Evolutionary conservation across 37 sponge, comb jelly and placozoan genomes (phyloP).

Genomic region (Diacarnus erythraeanus): DNA sequence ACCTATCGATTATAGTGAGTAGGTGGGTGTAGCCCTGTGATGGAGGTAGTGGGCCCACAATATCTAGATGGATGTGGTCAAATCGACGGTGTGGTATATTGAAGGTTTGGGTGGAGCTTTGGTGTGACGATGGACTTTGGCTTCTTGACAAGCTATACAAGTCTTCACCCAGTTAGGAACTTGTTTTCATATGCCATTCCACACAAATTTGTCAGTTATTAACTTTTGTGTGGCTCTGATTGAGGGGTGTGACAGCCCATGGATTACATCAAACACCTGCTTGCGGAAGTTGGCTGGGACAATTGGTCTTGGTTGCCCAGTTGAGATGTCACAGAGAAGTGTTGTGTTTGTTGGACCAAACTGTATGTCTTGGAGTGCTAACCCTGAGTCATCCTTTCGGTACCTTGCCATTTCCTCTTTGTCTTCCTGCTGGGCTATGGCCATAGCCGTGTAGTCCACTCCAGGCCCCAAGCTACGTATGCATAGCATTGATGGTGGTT

Average conservation of each 20-base stretch:
- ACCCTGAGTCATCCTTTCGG: background rate
- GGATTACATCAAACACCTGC: conserved; percentile 25
- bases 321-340: conserved; percentile 34
- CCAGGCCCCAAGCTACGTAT: conserved; percentile 11
- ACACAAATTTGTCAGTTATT: conserved; percentile 17
- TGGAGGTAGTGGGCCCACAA: conserved; percentile 33
- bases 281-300: conserved; percentile 19
- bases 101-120: conserved; percentile 15
- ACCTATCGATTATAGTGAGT: conserved; percentile 40
- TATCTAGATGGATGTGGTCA: conserved; percentile 28
- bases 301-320: conserved; percentile 10
- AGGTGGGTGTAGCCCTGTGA: conserved; percentile 43
- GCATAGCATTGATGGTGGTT: background rate
- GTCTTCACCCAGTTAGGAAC: conserved; percentile 17
- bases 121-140: conserved; percentile 19
- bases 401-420: conserved; percentile 18
- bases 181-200: conserved; percentile 21
- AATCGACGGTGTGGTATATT: conserved; percentile 11
- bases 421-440: conserved; percentile 14
- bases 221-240: conserved; percentile 12
- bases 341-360: background rate
- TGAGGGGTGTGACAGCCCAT: conserved; percentile 26
- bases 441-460: conserved; percentile 27
- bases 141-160: conserved; percentile 27
- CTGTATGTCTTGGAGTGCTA: conserved; percentile 22